Conservation (phyloP, 2,888 invertebrate species). For the Sclerodermus sp. region DNA sequence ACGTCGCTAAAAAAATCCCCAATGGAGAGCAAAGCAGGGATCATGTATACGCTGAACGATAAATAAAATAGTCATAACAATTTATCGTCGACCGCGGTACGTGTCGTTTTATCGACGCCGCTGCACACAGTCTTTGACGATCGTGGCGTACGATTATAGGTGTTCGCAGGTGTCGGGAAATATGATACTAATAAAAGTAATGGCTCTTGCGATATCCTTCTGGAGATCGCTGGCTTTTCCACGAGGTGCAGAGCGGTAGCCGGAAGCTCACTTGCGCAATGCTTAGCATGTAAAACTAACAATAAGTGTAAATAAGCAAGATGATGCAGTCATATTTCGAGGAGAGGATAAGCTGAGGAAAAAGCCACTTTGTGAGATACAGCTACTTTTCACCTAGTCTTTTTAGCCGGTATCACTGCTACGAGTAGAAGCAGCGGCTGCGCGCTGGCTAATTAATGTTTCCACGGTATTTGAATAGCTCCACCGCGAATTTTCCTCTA, state of each 20-base stretch:
- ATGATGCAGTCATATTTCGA: neutral
- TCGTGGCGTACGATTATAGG: constrained; percentile 25
- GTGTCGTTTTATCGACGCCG: constrained; percentile 27
- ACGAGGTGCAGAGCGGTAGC: neutral
- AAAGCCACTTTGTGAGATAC: too few species aligned
- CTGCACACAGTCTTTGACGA: constrained; percentile 24
- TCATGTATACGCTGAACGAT: constrained; percentile 18
- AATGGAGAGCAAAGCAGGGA: neutral
- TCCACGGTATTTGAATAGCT: too few species aligned
- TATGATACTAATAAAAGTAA: constrained; percentile 45
- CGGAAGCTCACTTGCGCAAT: constrained; percentile 8
- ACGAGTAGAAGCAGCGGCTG: too few species aligned
- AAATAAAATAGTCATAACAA: constrained; percentile 35
- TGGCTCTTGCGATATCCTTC: constrained; percentile 28
- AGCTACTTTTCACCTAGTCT: too few species aligned
- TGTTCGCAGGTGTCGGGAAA: constrained; percentile 40
- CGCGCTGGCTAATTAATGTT: too few species aligned
- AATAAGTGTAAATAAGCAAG: constrained; percentile 1
- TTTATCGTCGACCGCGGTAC: constrained; percentile 26
- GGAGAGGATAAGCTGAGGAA: too few species aligned
- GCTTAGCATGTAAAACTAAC: constrained; percentile 14
- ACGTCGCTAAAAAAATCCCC: neutral
- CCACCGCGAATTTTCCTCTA: too few species aligned
- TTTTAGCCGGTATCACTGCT: too few species aligned
- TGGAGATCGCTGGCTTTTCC: constrained; percentile 6